Conservation (phyloP, 2,113 vertebrate genomes). For the Oenanthe melanoleuca region DNA sequence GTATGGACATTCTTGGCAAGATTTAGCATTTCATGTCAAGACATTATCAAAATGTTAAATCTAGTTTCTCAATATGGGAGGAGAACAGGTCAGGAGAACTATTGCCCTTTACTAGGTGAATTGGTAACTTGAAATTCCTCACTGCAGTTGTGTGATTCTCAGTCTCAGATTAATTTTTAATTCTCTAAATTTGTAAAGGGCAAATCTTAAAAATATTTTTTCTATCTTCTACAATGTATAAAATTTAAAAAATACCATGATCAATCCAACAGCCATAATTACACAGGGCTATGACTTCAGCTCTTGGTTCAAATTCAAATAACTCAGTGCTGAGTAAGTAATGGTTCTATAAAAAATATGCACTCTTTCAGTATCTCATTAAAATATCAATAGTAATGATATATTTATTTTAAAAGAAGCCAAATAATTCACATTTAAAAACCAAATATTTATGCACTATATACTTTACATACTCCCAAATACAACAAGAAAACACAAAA, state of each 20-base stretch:
- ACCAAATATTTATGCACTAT: background rate
- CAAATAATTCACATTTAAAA: background rate
- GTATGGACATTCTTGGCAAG: background rate
- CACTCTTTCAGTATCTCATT: background rate
- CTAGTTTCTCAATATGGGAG: background rate
- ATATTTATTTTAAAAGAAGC: background rate
- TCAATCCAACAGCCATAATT: slow-evolving; percentile 54
- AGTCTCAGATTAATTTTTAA: slow-evolving; percentile 69
- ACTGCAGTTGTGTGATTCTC: slow-evolving; percentile 5
- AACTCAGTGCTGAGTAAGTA: background rate
- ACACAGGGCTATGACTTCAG: slow-evolving; percentile 6
- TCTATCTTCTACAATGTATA: slow-evolving; percentile 12
- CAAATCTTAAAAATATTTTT: slow-evolving; percentile 52
- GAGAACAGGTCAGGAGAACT: background rate
- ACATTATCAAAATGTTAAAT: slow-evolving; percentile 48
- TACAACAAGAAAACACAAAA: background rate
- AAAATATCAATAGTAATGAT: background rate
- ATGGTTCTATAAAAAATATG: background rate
- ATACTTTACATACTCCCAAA: accelerated
- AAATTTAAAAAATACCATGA: slow-evolving; percentile 56
- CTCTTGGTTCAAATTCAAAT: slow-evolving; percentile 36
- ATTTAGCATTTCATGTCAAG: slow-evolving; percentile 21
- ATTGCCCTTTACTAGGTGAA: slow-evolving; percentile 16
- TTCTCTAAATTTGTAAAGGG: slow-evolving; percentile 66
- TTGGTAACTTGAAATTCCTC: slow-evolving; percentile 48